Base-by-base conservation (phyloP, 2,113 vertebrate species). In the Hipposideros armiger region DNA sequence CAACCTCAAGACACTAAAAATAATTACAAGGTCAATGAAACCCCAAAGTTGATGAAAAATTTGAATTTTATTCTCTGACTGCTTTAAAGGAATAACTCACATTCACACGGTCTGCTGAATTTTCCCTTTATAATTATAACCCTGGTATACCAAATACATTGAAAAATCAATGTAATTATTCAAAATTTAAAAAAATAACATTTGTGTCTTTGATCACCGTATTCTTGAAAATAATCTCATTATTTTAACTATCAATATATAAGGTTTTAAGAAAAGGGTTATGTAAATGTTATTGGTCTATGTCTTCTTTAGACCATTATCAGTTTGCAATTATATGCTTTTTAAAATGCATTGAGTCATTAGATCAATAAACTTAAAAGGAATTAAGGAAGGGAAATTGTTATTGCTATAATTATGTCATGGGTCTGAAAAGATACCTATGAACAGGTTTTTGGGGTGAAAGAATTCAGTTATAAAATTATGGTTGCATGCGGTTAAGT, bases 401-500 rank as follows among this genome's bases (percentile, higher is more conserved):
- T 95, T 95, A 87, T 84, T 96, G 40, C 82, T 95, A 11, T 86
- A 92, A 74, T 78, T 82, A 90, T 83, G 54, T 92, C 30, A 93
- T 94, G 82, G 69, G 82, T 97, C 97, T 97, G 85, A 98, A 98
- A 94, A 90, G 73, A 26, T 20, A 1, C 90, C 97, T 98, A 97
- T 64, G 77, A 97, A 96, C n/a, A 96, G 70, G 95, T 96, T 97
- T 97, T 93, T 93, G 20, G 20, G 60, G 66, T 20, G 50, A 97
- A 98, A 82, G 96, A 84, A 95, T 94, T 96, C 96, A 94, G 96
- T 97, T 98, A 97, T 89, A 97, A 98, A 96, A 97, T 90, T 3
- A 15, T 52, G 86, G 90, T 94, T 98, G 92, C 94, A 95, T 98
- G 96, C 97, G 93, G 97, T 95, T 98, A 98, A 98, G 98, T 90